Percentiles rank a stretch among this genome's conserved stretches.
These are phyloP conservation scores for Spea multiplicata DNA, from an alignment of 2,113 vertebrate species.

Conservation along the genomic window DNA sequence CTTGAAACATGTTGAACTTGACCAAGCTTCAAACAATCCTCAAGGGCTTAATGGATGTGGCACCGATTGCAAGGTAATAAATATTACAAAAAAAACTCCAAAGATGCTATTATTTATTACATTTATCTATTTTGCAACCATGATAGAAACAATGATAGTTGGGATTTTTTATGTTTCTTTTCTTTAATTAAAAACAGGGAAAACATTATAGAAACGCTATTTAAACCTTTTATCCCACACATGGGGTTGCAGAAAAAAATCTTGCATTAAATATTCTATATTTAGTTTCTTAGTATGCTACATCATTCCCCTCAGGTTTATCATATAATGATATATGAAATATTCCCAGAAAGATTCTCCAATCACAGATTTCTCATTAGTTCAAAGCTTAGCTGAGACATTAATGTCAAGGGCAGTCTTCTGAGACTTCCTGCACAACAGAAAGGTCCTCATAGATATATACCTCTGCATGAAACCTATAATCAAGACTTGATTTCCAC, in stretches of 20 bases:
- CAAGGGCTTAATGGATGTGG: too few relatives aligned
- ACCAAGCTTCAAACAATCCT: too few relatives aligned
- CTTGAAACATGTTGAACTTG: too few relatives aligned
- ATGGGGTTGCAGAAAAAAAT: slow-evolving; percentile 4
- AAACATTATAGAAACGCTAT: too few relatives aligned
- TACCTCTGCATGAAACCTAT: slow-evolving; percentile 36
- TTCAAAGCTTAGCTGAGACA: slow-evolving; percentile 40
- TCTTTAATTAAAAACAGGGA: too few relatives aligned
- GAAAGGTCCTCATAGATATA: slow-evolving; percentile 33
- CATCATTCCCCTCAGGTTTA: slow-evolving; percentile 34
- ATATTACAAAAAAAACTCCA: too few relatives aligned
- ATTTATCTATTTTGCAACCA: too few relatives aligned
- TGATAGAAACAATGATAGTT: too few relatives aligned
- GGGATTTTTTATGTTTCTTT: too few relatives aligned
- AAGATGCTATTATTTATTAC: too few relatives aligned
- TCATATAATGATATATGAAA: slow-evolving; percentile 45
- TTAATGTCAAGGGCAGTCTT: slow-evolving; percentile 47
- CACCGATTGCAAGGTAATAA: too few relatives aligned
- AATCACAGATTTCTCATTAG: slow-evolving; percentile 45
- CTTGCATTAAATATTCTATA: slow-evolving; percentile 29
- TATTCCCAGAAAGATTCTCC: slow-evolving; percentile 43
- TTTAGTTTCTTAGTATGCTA: slow-evolving; percentile 33
- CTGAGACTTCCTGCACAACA: slow-evolving; percentile 35
- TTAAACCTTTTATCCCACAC: background rate
- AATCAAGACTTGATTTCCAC: slow-evolving; percentile 28